These are phyloP conservation scores for Leptopilina clavipes DNA, from an alignment of 1,140 invertebrate species.

Conservation along the genomic window DNA sequence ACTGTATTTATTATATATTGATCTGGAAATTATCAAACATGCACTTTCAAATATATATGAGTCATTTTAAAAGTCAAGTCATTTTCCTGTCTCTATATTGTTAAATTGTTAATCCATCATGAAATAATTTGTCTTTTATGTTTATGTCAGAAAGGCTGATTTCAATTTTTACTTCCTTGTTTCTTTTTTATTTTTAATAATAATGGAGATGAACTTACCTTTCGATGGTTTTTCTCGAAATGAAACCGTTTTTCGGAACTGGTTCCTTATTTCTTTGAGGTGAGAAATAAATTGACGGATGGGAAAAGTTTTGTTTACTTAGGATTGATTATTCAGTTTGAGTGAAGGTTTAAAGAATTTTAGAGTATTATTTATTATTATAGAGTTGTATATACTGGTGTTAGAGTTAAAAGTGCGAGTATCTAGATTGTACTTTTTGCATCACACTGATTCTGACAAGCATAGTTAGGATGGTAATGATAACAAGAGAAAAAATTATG, in stretches of 20 bases:
- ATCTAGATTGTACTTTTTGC: background rate
- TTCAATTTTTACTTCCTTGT: too few species aligned
- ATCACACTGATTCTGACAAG: background rate
- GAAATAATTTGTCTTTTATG: too few species aligned
- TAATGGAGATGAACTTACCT: too few species aligned
- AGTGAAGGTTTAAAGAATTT: background rate
- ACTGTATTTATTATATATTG: background rate
- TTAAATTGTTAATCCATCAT: too few species aligned
- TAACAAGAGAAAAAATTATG: conserved; percentile 54
- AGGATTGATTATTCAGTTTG: background rate
- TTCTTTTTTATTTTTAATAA: too few species aligned
- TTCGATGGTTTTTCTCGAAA: too few species aligned
- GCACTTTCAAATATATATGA: background rate
- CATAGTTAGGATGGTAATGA: conserved; percentile 48
- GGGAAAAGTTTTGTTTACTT: background rate
- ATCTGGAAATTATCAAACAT: conserved; percentile 8
- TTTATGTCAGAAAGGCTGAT: too few species aligned
- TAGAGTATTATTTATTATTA: conserved; percentile 48
- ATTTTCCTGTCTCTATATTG: background rate
- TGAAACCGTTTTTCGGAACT: too few species aligned
- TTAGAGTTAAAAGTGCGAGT: too few species aligned
- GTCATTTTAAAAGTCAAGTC: background rate
- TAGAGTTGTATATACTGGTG: background rate
- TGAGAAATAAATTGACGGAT: too few species aligned
- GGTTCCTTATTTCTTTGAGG: too few species aligned